Base-by-base conservation (phyloP, 1,140 invertebrate genomes). In the Eulimnadia texana region DNA sequence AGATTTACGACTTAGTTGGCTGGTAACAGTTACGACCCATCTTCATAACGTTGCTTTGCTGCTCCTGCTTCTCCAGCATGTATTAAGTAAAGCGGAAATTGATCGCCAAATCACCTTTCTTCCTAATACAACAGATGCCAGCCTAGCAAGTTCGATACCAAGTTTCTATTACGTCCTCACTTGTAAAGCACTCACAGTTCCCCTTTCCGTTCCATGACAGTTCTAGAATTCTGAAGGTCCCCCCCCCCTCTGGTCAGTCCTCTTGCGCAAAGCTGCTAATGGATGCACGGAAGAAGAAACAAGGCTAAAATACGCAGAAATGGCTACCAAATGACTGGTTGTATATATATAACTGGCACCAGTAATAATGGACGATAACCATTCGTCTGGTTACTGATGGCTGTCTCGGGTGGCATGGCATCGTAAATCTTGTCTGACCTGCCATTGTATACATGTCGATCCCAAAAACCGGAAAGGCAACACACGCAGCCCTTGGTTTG, bases 361-460 rank as follows among this genome's bases (percentile, higher is more conserved):
- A 57, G 29, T 33, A 57, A 57, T 57, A 57, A 57, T 33, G 33
- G 55, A 57, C 55, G 55, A 57, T 57, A 57, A 57, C 55, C 55
- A 57, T 57, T 57, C 55, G 55, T 57, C 55, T 57, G 55, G 55
- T 57, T 57, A 57, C 55, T 57, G 55, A 57, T 57, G 55, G 55
- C 55, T 57, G 55, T 57, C 55, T 57, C 55, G 55, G 55, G 25
- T 57, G 55, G 55, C 55, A 57, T 29, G 55, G 27, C 28, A 57
- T 57, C 55, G 55, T 57, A 57, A 57, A 57, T 57, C 55, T 57
- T 33, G 20, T 9, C 23, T 42, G 33, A 42, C 33, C 33, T 42
- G 33, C 33, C 33, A 42, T 42, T 42, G 33, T 42, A 42, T 42
- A 42, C 33, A 42, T 42, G 33, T 42, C 33, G 33, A 42, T 42